Conservation (phyloP, 2,888 invertebrate species). For the Deroplatys truncata region DNA sequence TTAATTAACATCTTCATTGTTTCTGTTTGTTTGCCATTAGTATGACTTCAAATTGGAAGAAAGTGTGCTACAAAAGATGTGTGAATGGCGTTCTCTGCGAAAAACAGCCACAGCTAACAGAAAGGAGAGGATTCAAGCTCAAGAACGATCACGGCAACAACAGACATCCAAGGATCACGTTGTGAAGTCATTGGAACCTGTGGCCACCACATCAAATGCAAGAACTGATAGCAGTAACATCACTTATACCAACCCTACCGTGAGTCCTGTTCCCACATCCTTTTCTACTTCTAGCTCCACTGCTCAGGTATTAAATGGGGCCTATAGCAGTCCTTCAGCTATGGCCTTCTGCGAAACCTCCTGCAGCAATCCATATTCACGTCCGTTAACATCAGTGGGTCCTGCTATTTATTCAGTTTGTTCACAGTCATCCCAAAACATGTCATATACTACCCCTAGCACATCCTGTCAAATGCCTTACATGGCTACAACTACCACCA, state of each 20-base stretch:
- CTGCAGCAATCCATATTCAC: constrained; percentile 4
- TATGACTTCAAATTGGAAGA: constrained; percentile 73
- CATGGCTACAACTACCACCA: not conserved
- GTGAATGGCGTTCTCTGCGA: constrained; percentile 64
- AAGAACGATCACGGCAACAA: constrained; percentile 44
- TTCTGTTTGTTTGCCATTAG: constrained; percentile 33
- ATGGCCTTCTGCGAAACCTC: not conserved
- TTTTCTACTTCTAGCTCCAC: constrained; percentile 3
- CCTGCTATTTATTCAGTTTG: not conserved
- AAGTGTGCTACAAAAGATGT: constrained; percentile 66
- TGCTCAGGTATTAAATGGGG: not conserved
- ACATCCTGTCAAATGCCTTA: not conserved
- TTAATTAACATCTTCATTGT: not conserved
- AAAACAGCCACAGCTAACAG: constrained; percentile 59
- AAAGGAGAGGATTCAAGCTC: constrained; percentile 53
- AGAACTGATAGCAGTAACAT: not conserved
- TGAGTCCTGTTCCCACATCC: constrained; percentile 21
- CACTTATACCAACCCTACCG: not conserved
- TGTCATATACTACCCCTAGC: not conserved
- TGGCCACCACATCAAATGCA: not conserved
- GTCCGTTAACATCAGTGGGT: not conserved
- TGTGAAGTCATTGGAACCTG: not conserved
- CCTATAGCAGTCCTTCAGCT: not conserved
- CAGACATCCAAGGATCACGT: not conserved
- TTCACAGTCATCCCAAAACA: not conserved